These are phyloP conservation scores for Columba livia DNA, from an alignment of 2,113 vertebrate species.

Conservation along the genomic window DNA sequence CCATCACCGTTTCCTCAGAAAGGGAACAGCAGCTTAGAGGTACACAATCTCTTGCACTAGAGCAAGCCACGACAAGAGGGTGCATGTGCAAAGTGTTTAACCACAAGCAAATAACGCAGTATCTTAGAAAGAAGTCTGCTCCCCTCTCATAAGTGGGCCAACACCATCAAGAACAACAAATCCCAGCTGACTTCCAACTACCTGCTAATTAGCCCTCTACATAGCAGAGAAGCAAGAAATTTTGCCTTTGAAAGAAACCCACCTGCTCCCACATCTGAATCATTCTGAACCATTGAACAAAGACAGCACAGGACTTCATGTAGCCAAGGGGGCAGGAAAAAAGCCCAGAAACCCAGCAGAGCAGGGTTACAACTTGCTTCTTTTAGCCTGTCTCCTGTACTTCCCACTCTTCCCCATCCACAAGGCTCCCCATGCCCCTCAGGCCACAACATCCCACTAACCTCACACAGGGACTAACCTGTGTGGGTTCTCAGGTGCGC, in stretches of 20 bases:
- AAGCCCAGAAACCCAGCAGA: background rate
- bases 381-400: background rate
- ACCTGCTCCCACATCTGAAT: slow-evolving; percentile 29
- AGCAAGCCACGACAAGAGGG: background rate
- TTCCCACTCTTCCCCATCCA: accelerated
- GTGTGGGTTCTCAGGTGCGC: slow-evolving; percentile 97
- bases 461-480: slow-evolving; percentile 71
- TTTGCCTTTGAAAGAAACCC: slow-evolving; percentile 37
- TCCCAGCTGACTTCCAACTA: background rate
- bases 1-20: background rate
- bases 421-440: accelerated
- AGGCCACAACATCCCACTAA: background rate
- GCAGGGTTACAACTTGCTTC: accelerated
- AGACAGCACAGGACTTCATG: background rate
- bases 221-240: background rate
- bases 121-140: background rate
- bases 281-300: background rate
- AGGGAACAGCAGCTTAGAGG: background rate
- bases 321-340: background rate
- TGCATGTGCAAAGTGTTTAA: accelerated
- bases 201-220: slow-evolving; percentile 28
- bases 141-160: background rate
- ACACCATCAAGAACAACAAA: background rate
- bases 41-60: background rate
- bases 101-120: background rate